Evolutionary conservation across 2,797 vertebrate genomes (phyloP).

Genomic region (Microctenopoma steveboyesi): DNA sequence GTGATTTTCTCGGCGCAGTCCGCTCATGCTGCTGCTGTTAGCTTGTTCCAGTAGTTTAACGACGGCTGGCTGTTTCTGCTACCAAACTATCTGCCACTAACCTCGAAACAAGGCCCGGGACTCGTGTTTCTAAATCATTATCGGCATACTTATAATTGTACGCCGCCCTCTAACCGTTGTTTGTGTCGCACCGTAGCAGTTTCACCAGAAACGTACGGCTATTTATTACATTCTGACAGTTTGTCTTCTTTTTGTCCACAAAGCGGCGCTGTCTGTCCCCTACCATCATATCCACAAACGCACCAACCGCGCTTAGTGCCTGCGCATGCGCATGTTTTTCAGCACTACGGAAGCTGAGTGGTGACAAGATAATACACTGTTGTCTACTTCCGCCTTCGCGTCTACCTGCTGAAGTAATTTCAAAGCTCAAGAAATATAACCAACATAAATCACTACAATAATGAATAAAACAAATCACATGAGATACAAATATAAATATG

Average conservation of each 20-base stretch:
- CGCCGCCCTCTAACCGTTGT: not conserved
- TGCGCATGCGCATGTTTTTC: constrained; percentile 40
- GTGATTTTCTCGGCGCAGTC: constrained; percentile 27
- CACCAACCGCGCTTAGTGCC: not conserved
- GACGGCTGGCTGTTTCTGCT: not conserved
- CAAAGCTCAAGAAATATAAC: no score
- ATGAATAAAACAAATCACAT: not conserved
- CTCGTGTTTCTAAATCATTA: not conserved
- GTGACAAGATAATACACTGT: accelerated
- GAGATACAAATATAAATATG: not conserved
- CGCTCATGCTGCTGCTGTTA: constrained; percentile 18
- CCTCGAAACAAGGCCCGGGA: not conserved
- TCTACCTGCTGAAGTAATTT: no score
- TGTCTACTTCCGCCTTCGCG: constrained; percentile 9
- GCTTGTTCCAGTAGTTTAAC: not conserved
- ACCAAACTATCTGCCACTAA: constrained; percentile 1
- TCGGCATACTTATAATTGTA: not conserved
- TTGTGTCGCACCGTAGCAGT: not conserved
- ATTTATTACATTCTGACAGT: constrained; percentile 7
- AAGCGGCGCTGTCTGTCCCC: constrained; percentile 62
- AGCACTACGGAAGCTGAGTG: not conserved
- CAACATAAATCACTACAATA: no score
- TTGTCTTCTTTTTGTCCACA: constrained; percentile 30
- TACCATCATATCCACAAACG: not conserved
- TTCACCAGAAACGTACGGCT: not conserved